Percentiles rank a stretch among this genome's conserved stretches.
Conservation (phyloP, 1,140 invertebrate species). For the Neomicropteryx cornuta region DNA sequence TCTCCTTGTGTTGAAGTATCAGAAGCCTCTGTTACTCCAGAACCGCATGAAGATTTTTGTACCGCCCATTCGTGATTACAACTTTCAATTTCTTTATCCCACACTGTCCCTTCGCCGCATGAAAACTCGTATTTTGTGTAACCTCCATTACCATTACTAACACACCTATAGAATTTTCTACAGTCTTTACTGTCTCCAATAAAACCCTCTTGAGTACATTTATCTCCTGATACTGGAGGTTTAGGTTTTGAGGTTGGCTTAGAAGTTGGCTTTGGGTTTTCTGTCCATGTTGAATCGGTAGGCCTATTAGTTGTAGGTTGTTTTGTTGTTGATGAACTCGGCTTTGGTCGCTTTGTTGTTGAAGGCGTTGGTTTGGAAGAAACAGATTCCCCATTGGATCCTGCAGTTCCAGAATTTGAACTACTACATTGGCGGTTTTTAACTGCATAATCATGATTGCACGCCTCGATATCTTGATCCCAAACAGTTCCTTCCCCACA, state of each 20-base stretch:
- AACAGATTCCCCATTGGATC: no score
- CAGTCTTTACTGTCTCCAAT: slow-evolving; percentile 46
- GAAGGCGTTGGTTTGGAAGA: no score
- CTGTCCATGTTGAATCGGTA: no score
- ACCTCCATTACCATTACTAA: slow-evolving; percentile 40
- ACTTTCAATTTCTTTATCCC: slow-evolving; percentile 34
- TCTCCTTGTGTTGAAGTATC: no score
- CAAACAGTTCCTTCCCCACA: slow-evolving; percentile 54
- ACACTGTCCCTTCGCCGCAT: slow-evolving; percentile 43
- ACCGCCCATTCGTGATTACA: slow-evolving; percentile 39
- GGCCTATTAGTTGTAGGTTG: no score
- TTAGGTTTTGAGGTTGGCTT: no score
- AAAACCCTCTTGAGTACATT: slow-evolving; percentile 40
- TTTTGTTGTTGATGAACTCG: no score
- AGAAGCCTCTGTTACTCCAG: no score
- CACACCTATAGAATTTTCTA: slow-evolving; percentile 52
- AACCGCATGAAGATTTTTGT: slow-evolving; percentile 10
- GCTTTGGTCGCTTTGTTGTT: no score
- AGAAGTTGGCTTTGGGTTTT: no score
- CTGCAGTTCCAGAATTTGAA: no score
- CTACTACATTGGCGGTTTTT: slow-evolving; percentile 8
- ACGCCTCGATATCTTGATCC: slow-evolving; percentile 41
- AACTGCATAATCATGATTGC: slow-evolving; percentile 46
- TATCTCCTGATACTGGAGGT: no score
- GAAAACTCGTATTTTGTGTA: slow-evolving; percentile 34